Evolutionary conservation across 1,140 invertebrate species (phyloP).

Genomic region (Doryteuthis pealeii): DNA sequence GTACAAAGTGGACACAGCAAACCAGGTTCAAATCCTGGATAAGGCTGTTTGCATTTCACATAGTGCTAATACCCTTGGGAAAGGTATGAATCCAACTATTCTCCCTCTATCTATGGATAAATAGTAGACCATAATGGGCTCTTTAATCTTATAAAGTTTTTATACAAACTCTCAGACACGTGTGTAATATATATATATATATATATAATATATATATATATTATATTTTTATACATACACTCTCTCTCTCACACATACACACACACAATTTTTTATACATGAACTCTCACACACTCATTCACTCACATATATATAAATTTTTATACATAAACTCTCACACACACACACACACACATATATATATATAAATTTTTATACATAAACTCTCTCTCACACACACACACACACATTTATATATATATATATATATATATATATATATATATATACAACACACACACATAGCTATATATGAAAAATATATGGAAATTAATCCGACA

Average conservation of each 20-base stretch:
- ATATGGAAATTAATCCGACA: too few species aligned
- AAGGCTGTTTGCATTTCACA: too few species aligned
- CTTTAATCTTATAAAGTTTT: too few species aligned
- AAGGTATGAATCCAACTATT: too few species aligned
- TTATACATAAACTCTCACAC: background rate
- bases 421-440: background rate
- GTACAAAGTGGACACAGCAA: too few species aligned
- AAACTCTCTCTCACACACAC: background rate
- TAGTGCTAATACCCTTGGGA: too few species aligned
- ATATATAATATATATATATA: background rate
- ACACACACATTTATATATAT: background rate
- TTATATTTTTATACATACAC: background rate
- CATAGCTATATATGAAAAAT: too few species aligned
- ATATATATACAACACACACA: background rate
- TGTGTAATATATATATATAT: background rate
- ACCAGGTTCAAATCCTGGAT: too few species aligned
- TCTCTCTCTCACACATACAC: background rate
- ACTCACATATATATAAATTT: background rate
- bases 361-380: background rate
- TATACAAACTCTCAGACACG: too few species aligned
- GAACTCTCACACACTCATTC: background rate
- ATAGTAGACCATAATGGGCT: too few species aligned
- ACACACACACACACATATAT: background rate
- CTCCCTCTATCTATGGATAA: too few species aligned
- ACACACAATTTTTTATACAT: background rate